These are phyloP conservation scores for Limnephilus lunatus DNA, from an alignment of 2,888 invertebrate species.

Conservation along the genomic window DNA sequence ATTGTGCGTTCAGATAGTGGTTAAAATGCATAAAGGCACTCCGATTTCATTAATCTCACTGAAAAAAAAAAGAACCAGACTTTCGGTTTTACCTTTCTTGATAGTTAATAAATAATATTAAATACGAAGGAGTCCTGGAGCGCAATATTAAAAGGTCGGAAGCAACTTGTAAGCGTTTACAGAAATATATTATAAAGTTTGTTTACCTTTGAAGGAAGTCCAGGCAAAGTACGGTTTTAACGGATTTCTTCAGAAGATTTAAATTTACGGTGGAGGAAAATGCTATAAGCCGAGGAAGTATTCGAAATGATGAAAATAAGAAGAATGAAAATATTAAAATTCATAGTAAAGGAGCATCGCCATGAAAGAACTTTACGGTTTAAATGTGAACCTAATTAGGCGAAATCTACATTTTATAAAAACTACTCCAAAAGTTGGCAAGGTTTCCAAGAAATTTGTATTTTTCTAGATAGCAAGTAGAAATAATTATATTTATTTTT, in stretches of 20 bases:
- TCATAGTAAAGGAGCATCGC: neutral
- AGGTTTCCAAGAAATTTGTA: neutral
- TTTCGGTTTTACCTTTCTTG: neutral
- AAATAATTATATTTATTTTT: neutral
- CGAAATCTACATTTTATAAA: neutral
- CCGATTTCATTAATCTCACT: too few relatives aligned
- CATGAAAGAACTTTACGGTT: neutral
- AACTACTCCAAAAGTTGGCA: neutral
- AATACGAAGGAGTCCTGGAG: neutral
- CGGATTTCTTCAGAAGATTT: neutral
- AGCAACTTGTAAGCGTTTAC: neutral
- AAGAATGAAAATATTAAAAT: neutral
- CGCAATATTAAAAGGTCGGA: neutral
- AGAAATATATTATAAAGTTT: neutral
- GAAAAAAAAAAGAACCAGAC: neutral
- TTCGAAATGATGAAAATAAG: neutral
- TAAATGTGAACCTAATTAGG: neutral
- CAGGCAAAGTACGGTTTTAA: neutral
- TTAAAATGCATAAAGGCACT: too few relatives aligned
- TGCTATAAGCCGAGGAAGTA: neutral
- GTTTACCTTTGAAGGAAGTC: neutral
- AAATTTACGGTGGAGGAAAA: neutral
- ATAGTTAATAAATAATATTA: neutral
- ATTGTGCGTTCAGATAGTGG: too few relatives aligned
- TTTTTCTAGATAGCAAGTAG: neutral